Base-by-base conservation (phyloP, 2,113 vertebrate genomes). In the Oryzias celebensis region DNA sequence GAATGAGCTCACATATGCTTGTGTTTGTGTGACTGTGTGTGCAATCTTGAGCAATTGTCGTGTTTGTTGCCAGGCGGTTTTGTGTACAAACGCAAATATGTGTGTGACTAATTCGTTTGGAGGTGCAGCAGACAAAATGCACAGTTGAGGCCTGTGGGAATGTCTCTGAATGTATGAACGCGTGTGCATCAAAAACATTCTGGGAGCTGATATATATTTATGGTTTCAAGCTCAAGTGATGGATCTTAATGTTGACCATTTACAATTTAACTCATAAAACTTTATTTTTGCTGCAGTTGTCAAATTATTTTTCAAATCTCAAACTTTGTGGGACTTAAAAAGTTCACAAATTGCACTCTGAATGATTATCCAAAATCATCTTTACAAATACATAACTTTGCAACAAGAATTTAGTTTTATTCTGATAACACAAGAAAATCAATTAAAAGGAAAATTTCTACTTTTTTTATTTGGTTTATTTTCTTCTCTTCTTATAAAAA, bases 71-170 rank as follows among this genome's bases (percentile, higher is more conserved):
- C 61, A 61, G 87, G 88, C 23, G 85, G 80, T 73, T 85, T 84
- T 90, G 84, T 83, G 82, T 90, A 70, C 85, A 57, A 77, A 81
- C 64, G 82, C 80, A 87, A 85, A 89, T 81, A 80, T 59, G 78
- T 88, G 80, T 88, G 87, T 90, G 89, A 91, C 87, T 88, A 85
- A 89, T 88, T 84, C n/a, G 41, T 85, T 83, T 77, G 77, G 44
- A 3, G 68, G 36, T 78, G 81, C 71, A 73, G 81, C 71, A 82
- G 81, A 80, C 77, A 71, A 76, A 68, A 53, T 54, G 42, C 0
- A 15, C 50, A 56, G 69, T 53, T 43, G 31, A 62, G n/a, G 17
- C 58, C 50, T 31, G 26, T 36, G 51, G 70, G 81, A 69, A 52
- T 65, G 51, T 68, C 57, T 62, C 58, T 49, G 65, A 75, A 48